Percentiles rank a stretch among this genome's conserved stretches.
phyloP scores from a whole-genome alignment of 2,888 invertebrate species.

The Plemyria rubiginata region DNA sequence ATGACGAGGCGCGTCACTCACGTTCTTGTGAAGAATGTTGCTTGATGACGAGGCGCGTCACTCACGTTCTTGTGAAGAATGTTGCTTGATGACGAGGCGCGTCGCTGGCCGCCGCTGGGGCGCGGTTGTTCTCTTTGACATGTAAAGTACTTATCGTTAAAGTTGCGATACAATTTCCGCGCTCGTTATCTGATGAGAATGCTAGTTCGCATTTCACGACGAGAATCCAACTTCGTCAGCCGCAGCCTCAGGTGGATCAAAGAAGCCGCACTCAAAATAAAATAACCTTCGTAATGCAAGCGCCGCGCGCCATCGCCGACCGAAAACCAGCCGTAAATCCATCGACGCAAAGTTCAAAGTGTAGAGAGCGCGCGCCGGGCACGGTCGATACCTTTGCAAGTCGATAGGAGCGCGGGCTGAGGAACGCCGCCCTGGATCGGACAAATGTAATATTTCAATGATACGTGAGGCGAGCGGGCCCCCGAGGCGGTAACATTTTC shows the following conservation, averaged over 20 bases:
- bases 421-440: slow-evolving; percentile 10
- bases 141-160: slow-evolving; percentile 12
- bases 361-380: background rate
- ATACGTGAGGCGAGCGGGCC: background rate
- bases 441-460: slow-evolving; percentile 32
- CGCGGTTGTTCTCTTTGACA: background rate
- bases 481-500: no score
- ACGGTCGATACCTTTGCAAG: slow-evolving; percentile 13
- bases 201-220: background rate
- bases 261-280: slow-evolving; percentile 14
- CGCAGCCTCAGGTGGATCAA: slow-evolving; percentile 13
- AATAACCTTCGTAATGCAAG: slow-evolving; percentile 20
- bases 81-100: no score
- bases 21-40: no score
- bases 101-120: no score
- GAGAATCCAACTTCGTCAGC: background rate
- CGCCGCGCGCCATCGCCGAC: background rate
- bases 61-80: no score
- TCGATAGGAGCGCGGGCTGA: slow-evolving; percentile 3
- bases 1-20: no score
- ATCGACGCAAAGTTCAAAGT: slow-evolving; percentile 2
- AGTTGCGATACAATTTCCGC: slow-evolving; percentile 10
- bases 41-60: no score
- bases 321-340: background rate
- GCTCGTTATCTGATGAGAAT: slow-evolving; percentile 12